Evolutionary conservation across 2,888 invertebrate genomes (phyloP).

Genomic region (Malthinus flaveolus): DNA sequence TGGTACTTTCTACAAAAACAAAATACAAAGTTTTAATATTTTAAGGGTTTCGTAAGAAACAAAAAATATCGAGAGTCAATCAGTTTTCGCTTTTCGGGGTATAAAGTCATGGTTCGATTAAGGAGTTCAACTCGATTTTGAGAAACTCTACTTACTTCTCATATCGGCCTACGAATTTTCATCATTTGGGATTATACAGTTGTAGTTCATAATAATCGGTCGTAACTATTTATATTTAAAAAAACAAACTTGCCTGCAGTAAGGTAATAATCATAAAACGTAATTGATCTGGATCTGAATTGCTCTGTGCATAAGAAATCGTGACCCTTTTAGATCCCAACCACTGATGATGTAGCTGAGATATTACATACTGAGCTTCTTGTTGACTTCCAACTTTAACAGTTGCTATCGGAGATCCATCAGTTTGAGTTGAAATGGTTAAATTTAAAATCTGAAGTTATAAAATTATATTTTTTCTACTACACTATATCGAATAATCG

Average conservation of each 20-base stretch:
- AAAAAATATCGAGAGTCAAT: not conserved
- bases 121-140: slow-evolving; percentile 8
- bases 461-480: not conserved
- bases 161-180: slow-evolving; percentile 37
- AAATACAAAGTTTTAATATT: not conserved
- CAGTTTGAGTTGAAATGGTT: slow-evolving; percentile 65
- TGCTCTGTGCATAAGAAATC: slow-evolving; percentile 69
- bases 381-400: slow-evolving; percentile 68
- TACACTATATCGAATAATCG: not conserved
- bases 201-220: too few relatives aligned
- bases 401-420: slow-evolving; percentile 70
- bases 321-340: slow-evolving; percentile 80
- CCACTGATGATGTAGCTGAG: slow-evolving; percentile 80
- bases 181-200: slow-evolving; percentile 23
- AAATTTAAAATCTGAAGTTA: slow-evolving; percentile 60
- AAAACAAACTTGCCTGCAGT: slow-evolving; percentile 56
- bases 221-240: too few relatives aligned
- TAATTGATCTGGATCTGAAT: slow-evolving; percentile 66
- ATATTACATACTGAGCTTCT: slow-evolving; percentile 75
- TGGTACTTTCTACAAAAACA: slow-evolving; percentile 66
- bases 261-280: slow-evolving; percentile 73
- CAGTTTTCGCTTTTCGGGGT: slow-evolving; percentile 10
- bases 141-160: slow-evolving; percentile 30
- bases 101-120: not conserved
- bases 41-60: not conserved